These are phyloP conservation scores for Trichogramma dendrolimi DNA, from an alignment of 2,888 invertebrate species.

Conservation along the genomic window DNA sequence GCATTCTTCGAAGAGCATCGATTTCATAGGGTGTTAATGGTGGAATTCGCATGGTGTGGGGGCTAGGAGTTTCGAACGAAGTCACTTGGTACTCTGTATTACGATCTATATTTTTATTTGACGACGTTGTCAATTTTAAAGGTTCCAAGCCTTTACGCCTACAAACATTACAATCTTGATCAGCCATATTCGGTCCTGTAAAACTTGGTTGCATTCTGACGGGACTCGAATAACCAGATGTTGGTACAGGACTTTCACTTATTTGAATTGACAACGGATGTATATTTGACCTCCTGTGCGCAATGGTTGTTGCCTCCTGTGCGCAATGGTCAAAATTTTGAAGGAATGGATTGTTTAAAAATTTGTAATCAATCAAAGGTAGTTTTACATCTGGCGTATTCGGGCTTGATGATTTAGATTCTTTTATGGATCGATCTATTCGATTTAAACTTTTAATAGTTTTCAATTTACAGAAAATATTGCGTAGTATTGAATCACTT, in stretches of 20 bases:
- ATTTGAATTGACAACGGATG: constrained; percentile 40
- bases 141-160: constrained; percentile 26
- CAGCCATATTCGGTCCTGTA: constrained; percentile 12
- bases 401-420: constrained; percentile 22
- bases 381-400: constrained; percentile 42
- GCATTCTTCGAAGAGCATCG: constrained; percentile 33
- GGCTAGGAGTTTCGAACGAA: constrained; percentile 48
- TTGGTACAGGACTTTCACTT: constrained; percentile 31
- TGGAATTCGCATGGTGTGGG: constrained; percentile 40
- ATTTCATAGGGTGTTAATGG: constrained; percentile 38
- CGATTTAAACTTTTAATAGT: background rate
- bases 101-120: constrained; percentile 12
- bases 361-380: constrained; percentile 41
- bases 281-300: constrained; percentile 27
- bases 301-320: constrained; percentile 23
- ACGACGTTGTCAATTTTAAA: constrained; percentile 32
- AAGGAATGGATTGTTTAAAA: constrained; percentile 44
- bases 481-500: constrained; percentile 32
- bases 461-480: background rate
- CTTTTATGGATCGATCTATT: too few relatives aligned
- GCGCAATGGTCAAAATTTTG: constrained; percentile 36
- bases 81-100: constrained; percentile 43
- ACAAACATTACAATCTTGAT: constrained; percentile 14
- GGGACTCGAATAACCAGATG: constrained; percentile 26
- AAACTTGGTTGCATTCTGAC: constrained; percentile 20